phyloP scores from a whole-genome alignment of 2,888 invertebrate genomes.

The Drosophila borborema region DNA sequence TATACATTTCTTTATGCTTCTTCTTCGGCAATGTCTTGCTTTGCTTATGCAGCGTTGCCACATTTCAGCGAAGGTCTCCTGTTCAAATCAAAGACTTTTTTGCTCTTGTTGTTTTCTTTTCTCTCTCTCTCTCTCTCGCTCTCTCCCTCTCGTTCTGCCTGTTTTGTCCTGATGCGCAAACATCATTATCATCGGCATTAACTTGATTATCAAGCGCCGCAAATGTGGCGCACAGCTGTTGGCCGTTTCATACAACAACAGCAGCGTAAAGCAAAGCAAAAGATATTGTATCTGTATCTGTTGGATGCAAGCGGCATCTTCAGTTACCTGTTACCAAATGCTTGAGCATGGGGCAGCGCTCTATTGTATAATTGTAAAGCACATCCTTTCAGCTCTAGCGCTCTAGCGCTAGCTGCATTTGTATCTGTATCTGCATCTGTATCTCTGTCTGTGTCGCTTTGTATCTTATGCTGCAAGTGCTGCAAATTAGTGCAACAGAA shows the following conservation, averaged over 20 bases:
- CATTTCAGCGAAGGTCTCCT: constrained; percentile 3
- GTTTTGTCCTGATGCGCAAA: constrained; percentile 16
- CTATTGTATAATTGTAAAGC: constrained; percentile 7
- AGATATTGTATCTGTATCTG: constrained; percentile 55
- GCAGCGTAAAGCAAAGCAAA: constrained; percentile 2
- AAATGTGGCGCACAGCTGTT: constrained; percentile 72
- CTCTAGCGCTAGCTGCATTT: background rate
- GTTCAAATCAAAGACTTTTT: constrained; percentile 30
- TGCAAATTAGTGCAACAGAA: constrained; percentile 63
- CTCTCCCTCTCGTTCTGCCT: background rate
- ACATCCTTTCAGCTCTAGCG: constrained; percentile 4
- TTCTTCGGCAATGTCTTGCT: background rate
- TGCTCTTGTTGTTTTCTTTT: background rate
- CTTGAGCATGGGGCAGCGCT: constrained; percentile 2
- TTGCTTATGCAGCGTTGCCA: constrained; percentile 3
- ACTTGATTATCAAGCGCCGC: constrained; percentile 34
- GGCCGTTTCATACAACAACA: constrained; percentile 39
- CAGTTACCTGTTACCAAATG: constrained; percentile 59
- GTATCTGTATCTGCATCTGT: background rate
- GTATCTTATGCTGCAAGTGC: constrained; percentile 26
- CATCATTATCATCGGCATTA: constrained; percentile 25
- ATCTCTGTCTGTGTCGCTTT: constrained; percentile 4
- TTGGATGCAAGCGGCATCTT: constrained; percentile 38
- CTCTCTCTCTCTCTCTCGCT: background rate
- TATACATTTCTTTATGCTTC: background rate